phyloP scores from a whole-genome alignment of 1,140 invertebrate species.

The Drosophila ananassae region DNA sequence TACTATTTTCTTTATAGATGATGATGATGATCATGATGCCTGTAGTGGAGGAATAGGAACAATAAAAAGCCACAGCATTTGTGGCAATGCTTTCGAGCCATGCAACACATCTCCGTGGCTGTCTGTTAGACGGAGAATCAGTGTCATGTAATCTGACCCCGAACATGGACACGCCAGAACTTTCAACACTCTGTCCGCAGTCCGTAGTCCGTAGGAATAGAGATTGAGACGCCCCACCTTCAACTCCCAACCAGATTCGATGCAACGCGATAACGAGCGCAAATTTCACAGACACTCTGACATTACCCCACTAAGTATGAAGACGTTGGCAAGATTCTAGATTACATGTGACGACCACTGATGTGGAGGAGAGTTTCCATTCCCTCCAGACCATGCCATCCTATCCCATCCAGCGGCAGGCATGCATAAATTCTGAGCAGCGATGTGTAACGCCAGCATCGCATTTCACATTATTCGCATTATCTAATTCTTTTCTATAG shows the following conservation, averaged over 20 bases:
- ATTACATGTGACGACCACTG: slow-evolving; percentile 70
- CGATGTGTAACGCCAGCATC: slow-evolving; percentile 77
- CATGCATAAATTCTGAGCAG: slow-evolving; percentile 74
- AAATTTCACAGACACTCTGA: slow-evolving; percentile 74
- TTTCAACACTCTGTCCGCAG: slow-evolving; percentile 69
- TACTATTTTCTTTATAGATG: slow-evolving; percentile 15
- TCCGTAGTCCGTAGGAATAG: slow-evolving; percentile 6
- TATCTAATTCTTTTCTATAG: slow-evolving; percentile 71
- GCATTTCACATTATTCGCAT: slow-evolving; percentile 68
- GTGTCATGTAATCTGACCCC: slow-evolving; percentile 82
- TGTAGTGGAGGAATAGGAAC: slow-evolving; percentile 31
- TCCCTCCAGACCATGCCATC: neutral
- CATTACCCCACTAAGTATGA: slow-evolving; percentile 75
- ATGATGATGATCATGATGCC: slow-evolving; percentile 43
- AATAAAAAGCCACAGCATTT: slow-evolving; percentile 56
- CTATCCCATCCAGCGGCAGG: slow-evolving; percentile 43
- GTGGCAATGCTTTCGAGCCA: slow-evolving; percentile 70
- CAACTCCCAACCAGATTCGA: slow-evolving; percentile 9
- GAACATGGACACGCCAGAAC: slow-evolving; percentile 81
- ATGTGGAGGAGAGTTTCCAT: slow-evolving; percentile 8
- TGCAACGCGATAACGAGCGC: slow-evolving; percentile 78
- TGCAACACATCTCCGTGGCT: slow-evolving; percentile 48
- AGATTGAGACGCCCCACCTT: slow-evolving; percentile 29
- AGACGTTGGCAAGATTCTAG: slow-evolving; percentile 79
- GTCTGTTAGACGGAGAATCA: slow-evolving; percentile 77